Evolutionary conservation across 2,888 invertebrate genomes (phyloP).

Genomic region (Agrochola circellaris): DNA sequence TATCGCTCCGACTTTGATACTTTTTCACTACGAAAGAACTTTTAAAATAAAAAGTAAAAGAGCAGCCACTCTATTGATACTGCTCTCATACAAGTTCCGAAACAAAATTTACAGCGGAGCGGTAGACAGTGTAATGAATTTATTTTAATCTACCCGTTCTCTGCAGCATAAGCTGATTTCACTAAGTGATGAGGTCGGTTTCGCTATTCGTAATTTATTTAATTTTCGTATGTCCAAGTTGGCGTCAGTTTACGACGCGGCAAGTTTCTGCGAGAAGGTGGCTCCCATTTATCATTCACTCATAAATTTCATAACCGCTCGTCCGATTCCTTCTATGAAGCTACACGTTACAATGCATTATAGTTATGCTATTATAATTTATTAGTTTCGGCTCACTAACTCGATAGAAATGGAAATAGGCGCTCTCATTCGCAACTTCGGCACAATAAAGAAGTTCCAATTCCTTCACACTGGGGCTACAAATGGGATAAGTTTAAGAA

Average conservation of each 20-base stretch:
- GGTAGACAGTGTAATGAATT: conserved; percentile 45
- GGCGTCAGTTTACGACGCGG: conserved; percentile 61
- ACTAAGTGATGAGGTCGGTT: conserved; percentile 48
- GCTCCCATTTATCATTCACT: conserved; percentile 77
- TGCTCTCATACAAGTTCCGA: conserved; percentile 24
- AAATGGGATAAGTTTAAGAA: conserved; percentile 90
- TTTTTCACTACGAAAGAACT: background rate
- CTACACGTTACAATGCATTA: conserved; percentile 56
- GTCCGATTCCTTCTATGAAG: conserved; percentile 64
- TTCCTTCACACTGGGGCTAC: conserved; percentile 84
- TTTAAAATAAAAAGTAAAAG: conserved; percentile 10
- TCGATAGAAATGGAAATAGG: conserved; percentile 88
- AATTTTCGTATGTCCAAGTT: conserved; percentile 58
- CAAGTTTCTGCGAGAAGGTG: conserved; percentile 70
- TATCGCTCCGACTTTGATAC: conserved; percentile 1
- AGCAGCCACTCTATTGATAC: conserved; percentile 19
- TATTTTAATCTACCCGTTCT: conserved; percentile 44
- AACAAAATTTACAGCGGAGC: conserved; percentile 27
- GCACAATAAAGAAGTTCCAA: conserved; percentile 88
- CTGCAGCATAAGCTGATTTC: conserved; percentile 42
- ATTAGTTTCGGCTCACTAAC: conserved; percentile 79
- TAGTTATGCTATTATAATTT: conserved; percentile 77
- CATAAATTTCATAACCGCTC: conserved; percentile 77
- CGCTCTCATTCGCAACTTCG: conserved; percentile 84
- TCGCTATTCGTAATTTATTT: conserved; percentile 52